A percentile compares a stretch with the other conserved stretches of the same genome.
Conservation (phyloP, 2,888 invertebrate genomes). For the Agapostemon virescens region DNA sequence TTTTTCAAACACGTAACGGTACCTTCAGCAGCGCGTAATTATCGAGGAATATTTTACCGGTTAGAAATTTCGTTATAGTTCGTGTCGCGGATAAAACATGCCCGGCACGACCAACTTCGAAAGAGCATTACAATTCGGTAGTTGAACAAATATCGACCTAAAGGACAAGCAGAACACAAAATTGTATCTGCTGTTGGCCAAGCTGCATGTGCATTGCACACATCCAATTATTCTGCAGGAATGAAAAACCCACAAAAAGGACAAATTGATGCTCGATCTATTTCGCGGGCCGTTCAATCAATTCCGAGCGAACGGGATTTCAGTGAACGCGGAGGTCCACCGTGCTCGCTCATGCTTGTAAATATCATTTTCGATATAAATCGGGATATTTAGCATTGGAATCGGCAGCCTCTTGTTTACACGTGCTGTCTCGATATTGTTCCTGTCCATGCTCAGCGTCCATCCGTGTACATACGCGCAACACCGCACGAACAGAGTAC, state of each 20-base stretch:
- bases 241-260: slow-evolving; percentile 16
- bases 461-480: too few species aligned
- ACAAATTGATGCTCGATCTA: slow-evolving; percentile 27
- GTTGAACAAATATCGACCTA: background rate
- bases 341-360: background rate
- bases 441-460: background rate
- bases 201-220: background rate
- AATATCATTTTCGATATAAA: slow-evolving; percentile 51
- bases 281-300: slow-evolving; percentile 34
- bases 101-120: background rate
- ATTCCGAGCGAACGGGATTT: slow-evolving; percentile 17
- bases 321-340: slow-evolving; percentile 5
- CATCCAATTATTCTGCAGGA: slow-evolving; percentile 23
- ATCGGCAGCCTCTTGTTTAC: slow-evolving; percentile 45
- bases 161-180: background rate
- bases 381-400: slow-evolving; percentile 49
- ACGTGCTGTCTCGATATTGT: slow-evolving; percentile 23
- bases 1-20: background rate
- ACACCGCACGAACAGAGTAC: background rate
- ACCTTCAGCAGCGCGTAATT: background rate
- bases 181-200: background rate
- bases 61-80: background rate
- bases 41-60: background rate
- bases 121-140: slow-evolving; percentile 9
- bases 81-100: background rate